Evolutionary conservation across 2,797 vertebrate species (phyloP).

Genomic region (Lepus oiostolus): DNA sequence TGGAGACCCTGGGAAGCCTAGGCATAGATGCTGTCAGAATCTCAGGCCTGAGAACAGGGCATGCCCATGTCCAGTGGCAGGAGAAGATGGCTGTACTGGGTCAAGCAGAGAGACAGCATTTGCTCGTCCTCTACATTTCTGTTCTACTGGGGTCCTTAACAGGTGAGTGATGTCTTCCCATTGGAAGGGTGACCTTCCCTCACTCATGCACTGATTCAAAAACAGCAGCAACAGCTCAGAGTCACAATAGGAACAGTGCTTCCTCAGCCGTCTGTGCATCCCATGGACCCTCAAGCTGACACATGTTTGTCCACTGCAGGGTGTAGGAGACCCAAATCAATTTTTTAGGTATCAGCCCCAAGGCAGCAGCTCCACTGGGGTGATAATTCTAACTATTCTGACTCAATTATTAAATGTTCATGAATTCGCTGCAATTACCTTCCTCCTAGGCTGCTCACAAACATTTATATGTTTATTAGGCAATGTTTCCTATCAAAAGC

Average conservation of each 20-base stretch:
- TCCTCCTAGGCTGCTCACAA: neutral
- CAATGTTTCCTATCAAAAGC: neutral
- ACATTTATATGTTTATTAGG: neutral
- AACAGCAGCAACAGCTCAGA: neutral
- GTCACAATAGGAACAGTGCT: neutral
- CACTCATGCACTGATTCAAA: neutral
- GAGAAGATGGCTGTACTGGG: too few species aligned
- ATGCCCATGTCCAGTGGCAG: neutral
- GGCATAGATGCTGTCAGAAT: neutral
- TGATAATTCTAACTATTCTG: too few species aligned
- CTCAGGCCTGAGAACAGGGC: neutral
- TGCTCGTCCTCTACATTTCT: neutral
- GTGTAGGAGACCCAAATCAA: accelerated
- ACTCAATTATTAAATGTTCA: neutral
- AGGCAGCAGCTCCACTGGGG: accelerated
- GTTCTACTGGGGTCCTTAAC: neutral
- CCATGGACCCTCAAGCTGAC: neutral
- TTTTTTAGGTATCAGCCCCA: neutral
- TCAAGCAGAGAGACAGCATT: neutral
- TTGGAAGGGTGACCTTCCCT: too few species aligned
- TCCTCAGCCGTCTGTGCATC: neutral
- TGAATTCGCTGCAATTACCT: neutral
- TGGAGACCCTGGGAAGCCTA: neutral
- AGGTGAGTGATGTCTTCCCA: accelerated
- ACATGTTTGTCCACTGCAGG: neutral